Conservation (phyloP, 2,888 invertebrate species). For the Acronicta alni region DNA sequence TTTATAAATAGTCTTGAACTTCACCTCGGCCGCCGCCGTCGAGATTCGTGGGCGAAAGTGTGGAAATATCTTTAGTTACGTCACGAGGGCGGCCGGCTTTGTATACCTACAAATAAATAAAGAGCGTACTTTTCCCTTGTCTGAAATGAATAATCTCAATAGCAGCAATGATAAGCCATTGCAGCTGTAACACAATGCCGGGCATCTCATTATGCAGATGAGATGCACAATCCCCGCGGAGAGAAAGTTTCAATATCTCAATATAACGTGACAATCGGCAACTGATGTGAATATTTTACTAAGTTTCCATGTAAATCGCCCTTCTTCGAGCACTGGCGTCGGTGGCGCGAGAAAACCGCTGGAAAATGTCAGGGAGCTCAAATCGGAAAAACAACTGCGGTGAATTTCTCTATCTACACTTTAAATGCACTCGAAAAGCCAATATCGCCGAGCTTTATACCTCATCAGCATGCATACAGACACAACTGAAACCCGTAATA, state of each 20-base stretch:
- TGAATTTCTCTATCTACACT: conserved; percentile 73
- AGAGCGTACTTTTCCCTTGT: conserved; percentile 57
- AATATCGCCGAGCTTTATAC: conserved; percentile 75
- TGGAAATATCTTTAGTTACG: conserved; percentile 71
- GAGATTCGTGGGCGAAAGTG: conserved; percentile 81
- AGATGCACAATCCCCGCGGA: conserved; percentile 77
- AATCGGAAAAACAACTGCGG: conserved; percentile 76
- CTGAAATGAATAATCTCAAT: conserved; percentile 69
- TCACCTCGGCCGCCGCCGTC: conserved; percentile 78
- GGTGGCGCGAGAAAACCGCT: conserved; percentile 68
- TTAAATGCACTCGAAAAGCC: conserved; percentile 72
- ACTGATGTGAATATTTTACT: conserved; percentile 85
- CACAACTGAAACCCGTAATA: conserved; percentile 74
- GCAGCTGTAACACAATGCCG: conserved; percentile 73
- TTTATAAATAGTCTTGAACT: conserved; percentile 89
- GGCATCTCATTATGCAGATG: conserved; percentile 82
- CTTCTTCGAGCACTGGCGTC: conserved; percentile 67
- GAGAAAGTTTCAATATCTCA: conserved; percentile 85
- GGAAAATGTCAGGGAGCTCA: conserved; percentile 72
- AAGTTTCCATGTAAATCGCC: conserved; percentile 84
- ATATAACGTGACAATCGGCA: conserved; percentile 85
- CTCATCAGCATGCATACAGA: conserved; percentile 79
- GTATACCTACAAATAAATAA: conserved; percentile 37
- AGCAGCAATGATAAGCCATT: conserved; percentile 69
- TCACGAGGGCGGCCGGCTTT: conserved; percentile 60